These are phyloP conservation scores for Vanessa tameamea DNA, from an alignment of 1,140 invertebrate species.

Conservation along the genomic window DNA sequence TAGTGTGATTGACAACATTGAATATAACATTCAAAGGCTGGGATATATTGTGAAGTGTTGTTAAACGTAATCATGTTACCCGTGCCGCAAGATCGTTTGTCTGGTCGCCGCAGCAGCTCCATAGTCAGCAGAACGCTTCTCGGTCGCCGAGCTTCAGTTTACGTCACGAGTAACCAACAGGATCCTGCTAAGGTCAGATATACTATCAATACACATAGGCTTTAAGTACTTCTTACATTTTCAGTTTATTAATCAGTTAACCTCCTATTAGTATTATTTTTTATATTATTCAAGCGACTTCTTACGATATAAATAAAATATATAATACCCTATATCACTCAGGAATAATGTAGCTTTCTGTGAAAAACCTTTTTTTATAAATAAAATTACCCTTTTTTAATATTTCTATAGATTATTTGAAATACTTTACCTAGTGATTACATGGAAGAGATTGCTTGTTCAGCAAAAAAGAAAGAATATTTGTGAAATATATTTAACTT, in stretches of 20 bases:
- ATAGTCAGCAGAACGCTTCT: slow-evolving; percentile 82
- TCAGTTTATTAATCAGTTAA: not conserved
- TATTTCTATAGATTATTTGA: too few relatives aligned
- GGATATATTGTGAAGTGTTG: slow-evolving; percentile 1
- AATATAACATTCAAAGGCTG: not conserved
- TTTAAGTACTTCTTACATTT: not conserved
- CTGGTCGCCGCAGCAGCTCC: slow-evolving; percentile 81
- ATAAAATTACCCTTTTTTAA: too few relatives aligned
- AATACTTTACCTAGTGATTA: too few relatives aligned
- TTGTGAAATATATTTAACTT: too few relatives aligned
- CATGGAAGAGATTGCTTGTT: too few relatives aligned
- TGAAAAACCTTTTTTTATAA: too few relatives aligned
- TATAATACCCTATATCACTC: too few relatives aligned
- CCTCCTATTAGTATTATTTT: too few relatives aligned
- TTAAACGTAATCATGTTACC: slow-evolving; percentile 61
- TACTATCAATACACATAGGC: not conserved
- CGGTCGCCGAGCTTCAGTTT: slow-evolving; percentile 79
- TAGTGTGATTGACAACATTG: not conserved
- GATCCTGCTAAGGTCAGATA: slow-evolving; percentile 80
- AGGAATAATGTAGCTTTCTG: too few relatives aligned
- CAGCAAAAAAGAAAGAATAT: too few relatives aligned
- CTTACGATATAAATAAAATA: too few relatives aligned
- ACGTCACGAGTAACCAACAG: slow-evolving; percentile 77
- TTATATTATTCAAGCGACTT: too few relatives aligned
- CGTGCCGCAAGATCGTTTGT: slow-evolving; percentile 80